These are phyloP conservation scores for Mechanitis messenoides DNA, from an alignment of 2,888 invertebrate species.

Conservation along the genomic window DNA sequence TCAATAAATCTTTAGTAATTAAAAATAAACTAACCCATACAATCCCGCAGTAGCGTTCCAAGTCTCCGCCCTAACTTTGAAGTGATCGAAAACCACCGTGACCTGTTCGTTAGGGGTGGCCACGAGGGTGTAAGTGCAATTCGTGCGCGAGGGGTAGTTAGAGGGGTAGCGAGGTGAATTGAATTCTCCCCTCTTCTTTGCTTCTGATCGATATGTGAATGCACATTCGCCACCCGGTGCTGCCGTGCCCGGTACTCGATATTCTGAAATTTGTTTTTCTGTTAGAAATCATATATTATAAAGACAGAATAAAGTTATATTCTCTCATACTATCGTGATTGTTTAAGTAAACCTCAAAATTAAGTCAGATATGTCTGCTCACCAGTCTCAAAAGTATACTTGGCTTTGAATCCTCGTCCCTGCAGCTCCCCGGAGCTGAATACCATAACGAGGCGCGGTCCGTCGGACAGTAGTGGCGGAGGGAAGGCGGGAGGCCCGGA, in stretches of 20 bases:
- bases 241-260: conserved; percentile 95
- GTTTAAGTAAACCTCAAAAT: neutral
- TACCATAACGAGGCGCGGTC: conserved; percentile 94
- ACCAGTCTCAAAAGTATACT: conserved; percentile 91
- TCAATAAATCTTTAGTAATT: neutral
- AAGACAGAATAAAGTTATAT: no score
- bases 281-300: no score
- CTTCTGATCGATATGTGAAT: conserved; percentile 92
- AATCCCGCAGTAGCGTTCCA: conserved; percentile 82
- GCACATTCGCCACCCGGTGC: conserved; percentile 94
- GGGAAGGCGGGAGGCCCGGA: conserved; percentile 75
- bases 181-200: conserved; percentile 92
- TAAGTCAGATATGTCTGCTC: conserved; percentile 24
- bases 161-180: conserved; percentile 98
- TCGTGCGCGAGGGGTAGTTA: conserved; percentile 96
- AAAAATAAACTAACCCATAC: conserved; percentile 51
- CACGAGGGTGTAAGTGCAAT: conserved; percentile 94
- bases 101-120: conserved; percentile 93
- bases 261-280: conserved; percentile 77
- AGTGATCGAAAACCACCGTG: conserved; percentile 92
- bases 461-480: conserved; percentile 90
- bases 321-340: no score
- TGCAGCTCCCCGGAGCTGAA: conserved; percentile 95
- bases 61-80: conserved; percentile 89
- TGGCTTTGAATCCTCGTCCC: conserved; percentile 94